These are phyloP conservation scores for Pristionchus entomophagus DNA, from an alignment of 2,888 invertebrate species.

Conservation along the genomic window DNA sequence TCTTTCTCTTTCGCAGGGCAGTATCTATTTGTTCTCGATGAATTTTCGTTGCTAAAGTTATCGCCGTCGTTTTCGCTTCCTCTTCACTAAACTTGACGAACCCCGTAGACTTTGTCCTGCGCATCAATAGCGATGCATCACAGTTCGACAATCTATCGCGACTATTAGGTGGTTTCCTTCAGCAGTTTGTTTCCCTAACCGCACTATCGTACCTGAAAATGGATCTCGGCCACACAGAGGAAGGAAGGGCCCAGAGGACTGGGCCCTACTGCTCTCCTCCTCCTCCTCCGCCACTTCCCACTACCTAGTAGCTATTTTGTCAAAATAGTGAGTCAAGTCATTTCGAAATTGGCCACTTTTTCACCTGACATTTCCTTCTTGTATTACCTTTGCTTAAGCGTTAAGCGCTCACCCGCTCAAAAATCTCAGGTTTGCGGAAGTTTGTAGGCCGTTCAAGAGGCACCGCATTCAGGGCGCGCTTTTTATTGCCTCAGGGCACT, in stretches of 20 bases:
- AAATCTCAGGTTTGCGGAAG: background rate
- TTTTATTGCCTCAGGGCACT: conserved; percentile 16
- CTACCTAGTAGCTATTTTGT: conserved; percentile 48
- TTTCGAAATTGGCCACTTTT: background rate
- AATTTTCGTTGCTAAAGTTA: background rate
- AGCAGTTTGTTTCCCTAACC: too few species aligned
- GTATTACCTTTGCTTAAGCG: background rate
- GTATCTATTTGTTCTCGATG: background rate
- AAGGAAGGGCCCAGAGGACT: background rate
- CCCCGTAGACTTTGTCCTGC: too few species aligned
- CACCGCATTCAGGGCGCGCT: background rate
- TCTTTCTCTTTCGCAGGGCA: background rate
- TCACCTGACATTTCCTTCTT: background rate
- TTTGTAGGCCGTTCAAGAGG: conserved; percentile 18
- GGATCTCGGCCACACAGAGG: background rate
- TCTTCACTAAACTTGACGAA: too few species aligned
- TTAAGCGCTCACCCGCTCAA: background rate
- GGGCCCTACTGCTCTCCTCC: background rate
- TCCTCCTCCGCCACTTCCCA: conserved; percentile 45
- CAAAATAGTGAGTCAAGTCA: background rate
- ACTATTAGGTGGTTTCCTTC: too few species aligned
- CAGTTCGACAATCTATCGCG: too few species aligned
- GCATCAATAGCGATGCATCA: too few species aligned
- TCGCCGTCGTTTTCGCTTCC: too few species aligned
- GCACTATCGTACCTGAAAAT: too few species aligned